Evolutionary conservation across 2,113 vertebrate species (phyloP).

Genomic region (Brienomyrus brachyistius): DNA sequence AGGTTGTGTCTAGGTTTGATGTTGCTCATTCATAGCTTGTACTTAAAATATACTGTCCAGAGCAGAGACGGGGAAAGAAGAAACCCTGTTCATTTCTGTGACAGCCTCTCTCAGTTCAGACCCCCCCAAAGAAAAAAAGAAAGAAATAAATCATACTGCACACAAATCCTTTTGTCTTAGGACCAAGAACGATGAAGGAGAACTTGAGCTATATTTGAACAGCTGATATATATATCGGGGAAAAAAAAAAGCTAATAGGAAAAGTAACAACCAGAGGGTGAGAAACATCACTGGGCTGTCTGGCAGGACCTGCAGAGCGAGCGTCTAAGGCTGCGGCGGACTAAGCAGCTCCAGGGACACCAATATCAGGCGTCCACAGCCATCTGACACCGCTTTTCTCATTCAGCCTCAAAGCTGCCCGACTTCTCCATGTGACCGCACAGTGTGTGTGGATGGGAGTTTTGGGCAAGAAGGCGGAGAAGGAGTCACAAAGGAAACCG

Average conservation of each 20-base stretch:
- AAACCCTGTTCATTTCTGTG: neutral
- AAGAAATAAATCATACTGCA: neutral
- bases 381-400: neutral
- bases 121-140: neutral
- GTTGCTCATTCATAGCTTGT: neutral
- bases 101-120: neutral
- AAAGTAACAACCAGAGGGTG: neutral
- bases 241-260: neutral
- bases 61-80: neutral
- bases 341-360: neutral
- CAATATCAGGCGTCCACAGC: neutral
- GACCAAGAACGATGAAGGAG: neutral
- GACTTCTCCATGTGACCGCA: neutral
- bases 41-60: neutral
- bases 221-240: neutral
- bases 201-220: constrained; percentile 1
- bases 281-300: neutral
- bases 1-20: neutral
- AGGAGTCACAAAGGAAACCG: neutral
- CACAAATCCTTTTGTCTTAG: neutral
- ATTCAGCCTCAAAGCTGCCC: neutral
- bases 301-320: neutral
- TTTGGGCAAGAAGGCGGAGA: neutral
- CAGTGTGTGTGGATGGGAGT: neutral
- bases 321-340: neutral